These are phyloP conservation scores for Entomyzon cyanotis DNA, from an alignment of 2,113 vertebrate genomes.

Conservation along the genomic window DNA sequence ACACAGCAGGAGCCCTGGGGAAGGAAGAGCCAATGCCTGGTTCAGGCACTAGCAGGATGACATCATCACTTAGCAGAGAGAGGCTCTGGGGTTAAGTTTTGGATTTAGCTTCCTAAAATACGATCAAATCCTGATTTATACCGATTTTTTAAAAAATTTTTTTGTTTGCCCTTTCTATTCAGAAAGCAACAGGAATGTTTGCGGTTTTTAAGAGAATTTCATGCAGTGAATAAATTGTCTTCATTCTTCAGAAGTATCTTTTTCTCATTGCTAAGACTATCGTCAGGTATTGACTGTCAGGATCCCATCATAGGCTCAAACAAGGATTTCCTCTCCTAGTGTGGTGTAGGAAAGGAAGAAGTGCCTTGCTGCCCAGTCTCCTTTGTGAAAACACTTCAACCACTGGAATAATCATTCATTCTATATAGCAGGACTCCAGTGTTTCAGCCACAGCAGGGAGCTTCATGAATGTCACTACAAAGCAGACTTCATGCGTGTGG, in stretches of 20 bases:
- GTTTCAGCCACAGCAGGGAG: constrained; percentile 44
- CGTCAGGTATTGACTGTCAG: neutral
- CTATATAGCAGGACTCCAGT: constrained; percentile 47
- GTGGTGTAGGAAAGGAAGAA: constrained; percentile 3
- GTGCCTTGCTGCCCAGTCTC: neutral
- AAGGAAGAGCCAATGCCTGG: neutral
- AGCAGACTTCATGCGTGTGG: constrained; percentile 40
- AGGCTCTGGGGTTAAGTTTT: neutral
- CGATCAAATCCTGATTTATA: neutral
- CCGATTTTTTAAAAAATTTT: neutral
- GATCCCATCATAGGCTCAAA: neutral
- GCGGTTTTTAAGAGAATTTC: neutral
- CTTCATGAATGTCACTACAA: constrained; percentile 68
- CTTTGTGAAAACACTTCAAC: constrained; percentile 60
- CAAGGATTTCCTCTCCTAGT: constrained; percentile 19
- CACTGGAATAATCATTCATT: constrained; percentile 42
- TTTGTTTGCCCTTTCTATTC: neutral
- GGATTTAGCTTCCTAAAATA: neutral
- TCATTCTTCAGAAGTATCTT: neutral
- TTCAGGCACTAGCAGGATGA: neutral
- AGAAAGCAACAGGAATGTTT: neutral
- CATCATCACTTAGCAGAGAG: neutral
- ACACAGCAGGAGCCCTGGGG: neutral
- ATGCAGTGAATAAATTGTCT: neutral
- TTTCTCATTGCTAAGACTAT: neutral